Base-by-base conservation (phyloP, 1,140 invertebrate species). In the Cepaea nemoralis region DNA sequence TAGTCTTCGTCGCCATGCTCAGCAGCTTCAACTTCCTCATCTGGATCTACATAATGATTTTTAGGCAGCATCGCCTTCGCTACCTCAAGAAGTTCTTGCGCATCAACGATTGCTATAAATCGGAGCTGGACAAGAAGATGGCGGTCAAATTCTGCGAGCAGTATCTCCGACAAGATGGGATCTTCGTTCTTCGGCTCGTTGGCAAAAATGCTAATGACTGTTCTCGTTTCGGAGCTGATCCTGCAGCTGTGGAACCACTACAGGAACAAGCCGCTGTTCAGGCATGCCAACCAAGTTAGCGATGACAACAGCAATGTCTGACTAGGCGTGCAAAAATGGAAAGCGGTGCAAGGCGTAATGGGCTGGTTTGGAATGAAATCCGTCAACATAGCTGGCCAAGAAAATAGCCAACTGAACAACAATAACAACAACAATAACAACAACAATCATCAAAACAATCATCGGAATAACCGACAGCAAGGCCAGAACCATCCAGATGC, bases 171-270 rank as follows among this genome's bases (percentile, higher is more conserved):
- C 92, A 91, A 70, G 93, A 93, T 84, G 93, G 93, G 22, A 92
- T 93, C 45, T 92, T 93, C 82, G 90, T 92, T 8, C 87, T 93
- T 24, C 85, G 92, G 40, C 88, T 93, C 27, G 92, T 93, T 50
- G 92, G 91, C 35, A 92, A 92, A 81, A 93, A 93, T 86, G 91
- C 93, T 77, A 92, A 92, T 80, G 92, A 93, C n/a, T 82, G 92
- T 93, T 37, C 88, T 93, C 73, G 92, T 92, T 42, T 92, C 91
- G 12, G 93, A 93, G 86, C 85, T 93, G 74, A 90, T 93, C 78
- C 88, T 91, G 27, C 91, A 92, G 66, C 84, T 93, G 35, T 93
- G 92, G 92, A 87, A 90, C 77, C 86, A 90, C 78, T 91, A 91
- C 79, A 81, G 88, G 37, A 89, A 90, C 81, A 90, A 90, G 83